Conservation (phyloP, 2,888 invertebrate genomes). For the Agriopis leucophaearia region DNA sequence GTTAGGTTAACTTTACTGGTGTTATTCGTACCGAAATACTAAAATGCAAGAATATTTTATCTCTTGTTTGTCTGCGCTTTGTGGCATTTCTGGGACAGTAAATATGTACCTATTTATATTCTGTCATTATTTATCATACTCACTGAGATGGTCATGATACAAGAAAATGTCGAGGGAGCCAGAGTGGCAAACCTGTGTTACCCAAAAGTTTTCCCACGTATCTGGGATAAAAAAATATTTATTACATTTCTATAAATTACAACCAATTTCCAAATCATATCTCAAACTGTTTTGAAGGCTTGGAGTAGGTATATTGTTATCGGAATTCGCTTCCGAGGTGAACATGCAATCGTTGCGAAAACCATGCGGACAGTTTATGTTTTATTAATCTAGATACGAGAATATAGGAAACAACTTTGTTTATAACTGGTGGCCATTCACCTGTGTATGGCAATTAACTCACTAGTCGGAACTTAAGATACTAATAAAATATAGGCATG, state of each 20-base stretch:
- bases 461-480: background rate
- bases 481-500: background rate
- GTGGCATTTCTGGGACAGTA: no score
- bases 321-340: constrained; percentile 46
- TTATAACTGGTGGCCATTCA: constrained; percentile 27
- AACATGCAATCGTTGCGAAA: constrained; percentile 33
- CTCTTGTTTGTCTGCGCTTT: background rate
- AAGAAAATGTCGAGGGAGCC: no score
- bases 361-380: constrained; percentile 15
- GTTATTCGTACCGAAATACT: background rate
- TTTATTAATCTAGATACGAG: constrained; percentile 29
- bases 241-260: background rate
- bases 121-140: no score
- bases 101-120: no score
- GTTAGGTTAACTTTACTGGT: background rate
- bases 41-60: background rate
- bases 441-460: constrained; percentile 18
- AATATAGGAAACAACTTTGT: constrained; percentile 18
- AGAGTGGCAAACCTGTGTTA: no score
- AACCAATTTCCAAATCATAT: background rate
- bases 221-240: no score
- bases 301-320: constrained; percentile 27
- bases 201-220: no score
- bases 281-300: constrained; percentile 3
- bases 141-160: no score